Conservation (phyloP, 2,113 vertebrate species). For the Carassius auratus region DNA sequence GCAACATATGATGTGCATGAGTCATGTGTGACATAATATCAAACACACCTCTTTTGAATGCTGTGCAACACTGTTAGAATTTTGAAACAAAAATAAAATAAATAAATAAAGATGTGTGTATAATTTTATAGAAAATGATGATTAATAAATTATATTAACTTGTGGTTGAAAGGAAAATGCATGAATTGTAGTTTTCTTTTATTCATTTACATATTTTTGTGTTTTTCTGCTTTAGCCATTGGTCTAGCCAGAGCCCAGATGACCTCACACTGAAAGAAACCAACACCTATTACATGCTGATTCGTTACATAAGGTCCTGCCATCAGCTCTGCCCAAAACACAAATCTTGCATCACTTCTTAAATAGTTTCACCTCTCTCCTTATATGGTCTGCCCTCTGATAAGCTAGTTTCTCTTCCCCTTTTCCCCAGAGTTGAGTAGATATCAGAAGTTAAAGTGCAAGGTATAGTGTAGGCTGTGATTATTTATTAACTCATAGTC, state of each 20-base stretch:
- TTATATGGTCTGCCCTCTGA: conserved; percentile 77
- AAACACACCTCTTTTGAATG: conserved; percentile 1
- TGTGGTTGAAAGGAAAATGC: neutral
- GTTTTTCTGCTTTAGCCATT: neutral
- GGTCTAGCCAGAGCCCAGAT: conserved; percentile 28
- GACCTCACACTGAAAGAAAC: conserved; percentile 12
- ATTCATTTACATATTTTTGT: neutral
- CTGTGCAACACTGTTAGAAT: neutral
- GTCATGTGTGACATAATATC: neutral
- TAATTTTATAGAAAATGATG: no score
- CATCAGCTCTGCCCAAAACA: conserved; percentile 52
- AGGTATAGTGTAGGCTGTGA: conserved; percentile 54
- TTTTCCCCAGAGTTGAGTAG: conserved; percentile 49
- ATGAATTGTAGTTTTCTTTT: neutral
- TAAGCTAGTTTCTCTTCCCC: conserved; percentile 78
- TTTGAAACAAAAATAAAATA: no score
- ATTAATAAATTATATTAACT: neutral
- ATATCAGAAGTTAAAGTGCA: conserved; percentile 56
- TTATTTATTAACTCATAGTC: conserved; percentile 69
- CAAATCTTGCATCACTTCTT: conserved; percentile 65
- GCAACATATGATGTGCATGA: neutral
- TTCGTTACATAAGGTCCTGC: conserved; percentile 43
- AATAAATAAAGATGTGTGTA: no score
- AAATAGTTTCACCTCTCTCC: conserved; percentile 73
- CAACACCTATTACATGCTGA: conserved; percentile 43